Conservation (phyloP, 2,113 vertebrate species). For the Ptyas mucosa region DNA sequence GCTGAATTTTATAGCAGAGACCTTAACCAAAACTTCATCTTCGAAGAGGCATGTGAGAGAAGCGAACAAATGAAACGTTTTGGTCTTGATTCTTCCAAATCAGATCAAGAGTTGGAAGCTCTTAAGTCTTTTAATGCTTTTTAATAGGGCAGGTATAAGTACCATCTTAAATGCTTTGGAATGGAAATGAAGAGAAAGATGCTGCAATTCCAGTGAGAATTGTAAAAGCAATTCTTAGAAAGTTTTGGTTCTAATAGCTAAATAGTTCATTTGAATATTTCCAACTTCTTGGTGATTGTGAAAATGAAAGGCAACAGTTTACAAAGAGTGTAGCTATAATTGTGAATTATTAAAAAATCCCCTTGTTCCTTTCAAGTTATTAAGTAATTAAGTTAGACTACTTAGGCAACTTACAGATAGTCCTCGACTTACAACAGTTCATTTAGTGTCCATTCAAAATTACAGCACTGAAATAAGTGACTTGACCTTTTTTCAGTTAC, state of each 20-base stretch:
- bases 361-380: background rate
- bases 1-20: background rate
- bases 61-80: background rate
- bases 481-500: too few species aligned
- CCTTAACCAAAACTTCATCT: background rate
- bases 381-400: background rate
- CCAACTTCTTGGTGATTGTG: background rate
- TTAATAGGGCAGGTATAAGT: background rate
- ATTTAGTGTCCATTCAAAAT: too few species aligned
- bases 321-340: background rate
- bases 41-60: background rate
- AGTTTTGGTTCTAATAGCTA: background rate
- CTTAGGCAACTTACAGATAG: background rate
- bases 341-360: background rate
- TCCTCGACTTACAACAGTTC: too few species aligned
- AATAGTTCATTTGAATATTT: background rate
- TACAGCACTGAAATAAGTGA: too few species aligned
- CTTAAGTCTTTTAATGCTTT: background rate
- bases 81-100: background rate
- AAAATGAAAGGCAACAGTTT: background rate
- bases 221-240: background rate
- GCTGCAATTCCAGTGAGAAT: background rate
- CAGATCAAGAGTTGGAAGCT: background rate
- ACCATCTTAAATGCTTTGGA: background rate
- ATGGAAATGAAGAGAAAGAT: background rate